A percentile compares a stretch with the other conserved stretches of the same genome.
These are phyloP conservation scores for Cnemophilus loriae DNA, from an alignment of 2,113 vertebrate species.

Conservation along the genomic window DNA sequence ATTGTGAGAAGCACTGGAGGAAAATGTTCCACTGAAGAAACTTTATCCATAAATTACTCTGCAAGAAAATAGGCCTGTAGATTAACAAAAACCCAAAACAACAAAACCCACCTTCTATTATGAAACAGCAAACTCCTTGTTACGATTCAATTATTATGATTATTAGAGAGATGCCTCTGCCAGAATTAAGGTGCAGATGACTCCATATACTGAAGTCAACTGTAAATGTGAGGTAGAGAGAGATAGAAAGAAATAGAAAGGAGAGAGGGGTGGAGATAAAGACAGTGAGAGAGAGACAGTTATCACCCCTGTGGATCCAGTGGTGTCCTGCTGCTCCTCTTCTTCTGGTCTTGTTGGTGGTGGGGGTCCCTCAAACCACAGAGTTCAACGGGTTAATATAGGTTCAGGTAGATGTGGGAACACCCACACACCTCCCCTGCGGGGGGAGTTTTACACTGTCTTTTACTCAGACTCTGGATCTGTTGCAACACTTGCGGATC, in stretches of 20 bases:
- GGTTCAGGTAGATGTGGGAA: background rate
- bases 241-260: background rate
- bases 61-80: background rate
- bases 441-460: background rate
- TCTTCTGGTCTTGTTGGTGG: background rate
- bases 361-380: background rate
- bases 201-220: accelerated
- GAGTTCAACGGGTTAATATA: background rate
- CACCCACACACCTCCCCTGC: accelerated
- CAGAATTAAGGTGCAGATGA: background rate
- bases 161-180: background rate
- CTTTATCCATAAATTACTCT: background rate
- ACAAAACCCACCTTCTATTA: background rate
- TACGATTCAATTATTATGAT: background rate
- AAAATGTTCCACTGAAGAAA: background rate
- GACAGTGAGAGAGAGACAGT: background rate
- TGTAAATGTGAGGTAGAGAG: background rate
- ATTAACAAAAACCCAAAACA: background rate
- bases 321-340: accelerated
- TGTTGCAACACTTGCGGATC: background rate
- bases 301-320: background rate
- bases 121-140: background rate
- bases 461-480: background rate
- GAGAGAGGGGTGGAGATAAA: background rate
- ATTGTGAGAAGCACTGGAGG: background rate